Percentiles rank a stretch among this genome's conserved stretches.
Evolutionary conservation across 2,888 invertebrate genomes (phyloP).

Genomic region (Lacanobia wlatinum): DNA sequence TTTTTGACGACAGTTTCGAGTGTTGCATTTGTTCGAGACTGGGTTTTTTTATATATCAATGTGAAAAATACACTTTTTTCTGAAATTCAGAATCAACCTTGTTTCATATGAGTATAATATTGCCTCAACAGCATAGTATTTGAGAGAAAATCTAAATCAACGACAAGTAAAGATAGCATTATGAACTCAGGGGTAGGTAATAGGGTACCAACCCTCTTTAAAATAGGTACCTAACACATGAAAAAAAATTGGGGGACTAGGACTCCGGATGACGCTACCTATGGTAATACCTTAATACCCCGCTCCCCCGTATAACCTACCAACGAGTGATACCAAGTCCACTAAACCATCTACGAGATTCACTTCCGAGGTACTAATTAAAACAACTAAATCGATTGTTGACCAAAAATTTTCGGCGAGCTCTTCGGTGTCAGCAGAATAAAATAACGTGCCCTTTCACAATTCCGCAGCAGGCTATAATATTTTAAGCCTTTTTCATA

Average conservation of each 20-base stretch:
- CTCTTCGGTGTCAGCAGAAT: not conserved
- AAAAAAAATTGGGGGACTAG: too few relatives aligned
- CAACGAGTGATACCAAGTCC: not conserved
- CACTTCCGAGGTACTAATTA: too few relatives aligned
- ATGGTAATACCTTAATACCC: not conserved
- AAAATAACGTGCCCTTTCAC: not conserved
- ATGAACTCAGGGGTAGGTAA: not conserved
- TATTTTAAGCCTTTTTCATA: not conserved
- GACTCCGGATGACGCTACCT: not conserved
- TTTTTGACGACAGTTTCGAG: too few relatives aligned
- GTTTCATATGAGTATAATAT: not conserved
- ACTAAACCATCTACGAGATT: not conserved
- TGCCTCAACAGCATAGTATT: not conserved
- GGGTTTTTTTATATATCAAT: too few relatives aligned
- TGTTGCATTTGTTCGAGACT: too few relatives aligned
- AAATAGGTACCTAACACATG: too few relatives aligned
- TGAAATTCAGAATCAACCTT: not conserved
- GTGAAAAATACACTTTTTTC: not conserved
- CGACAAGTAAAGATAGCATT: not conserved
- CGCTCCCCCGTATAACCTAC: not conserved
- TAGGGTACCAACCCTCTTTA: too few relatives aligned
- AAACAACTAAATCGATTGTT: not conserved
- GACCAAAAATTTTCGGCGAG: not conserved
- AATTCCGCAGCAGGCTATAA: not conserved
- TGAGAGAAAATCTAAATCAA: not conserved